These are phyloP conservation scores for Hypselothyrea guttata DNA, from an alignment of 2,888 invertebrate genomes.

Conservation along the genomic window DNA sequence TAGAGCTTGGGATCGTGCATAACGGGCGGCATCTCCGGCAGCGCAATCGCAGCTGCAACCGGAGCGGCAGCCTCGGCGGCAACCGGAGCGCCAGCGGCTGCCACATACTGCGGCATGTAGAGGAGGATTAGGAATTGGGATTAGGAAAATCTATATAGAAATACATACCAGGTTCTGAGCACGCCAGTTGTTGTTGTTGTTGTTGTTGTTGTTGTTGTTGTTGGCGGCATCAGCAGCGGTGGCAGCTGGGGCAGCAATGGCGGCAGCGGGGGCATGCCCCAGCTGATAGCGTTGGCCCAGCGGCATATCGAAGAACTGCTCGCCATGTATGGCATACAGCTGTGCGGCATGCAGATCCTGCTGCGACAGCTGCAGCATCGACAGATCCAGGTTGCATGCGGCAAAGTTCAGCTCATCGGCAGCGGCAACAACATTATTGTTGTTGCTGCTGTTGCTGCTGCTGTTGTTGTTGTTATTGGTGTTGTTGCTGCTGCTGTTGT, in stretches of 20 bases:
- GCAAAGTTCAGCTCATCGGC: too few species aligned
- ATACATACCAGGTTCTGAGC: neutral
- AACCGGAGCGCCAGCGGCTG: too few species aligned
- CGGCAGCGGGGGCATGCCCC: neutral
- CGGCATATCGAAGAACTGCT: constrained; percentile 47
- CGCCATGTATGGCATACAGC: constrained; percentile 49
- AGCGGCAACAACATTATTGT: constrained; percentile 14
- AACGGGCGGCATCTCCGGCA: constrained; percentile 17
- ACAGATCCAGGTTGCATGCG: constrained; percentile 4
- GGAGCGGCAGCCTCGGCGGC: too few species aligned
- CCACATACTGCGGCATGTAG: too few species aligned
- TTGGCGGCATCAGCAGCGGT: neutral
- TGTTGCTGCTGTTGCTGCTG: constrained; percentile 10
- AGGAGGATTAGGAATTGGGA: too few species aligned
- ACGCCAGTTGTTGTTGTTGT: neutral
- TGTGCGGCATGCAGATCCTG: constrained; percentile 35
- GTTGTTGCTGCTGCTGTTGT: constrained; percentile 2
- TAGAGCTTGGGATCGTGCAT: constrained; percentile 21
- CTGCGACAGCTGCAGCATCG: constrained; percentile 22
- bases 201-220: neutral
- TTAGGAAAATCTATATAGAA: too few species aligned
- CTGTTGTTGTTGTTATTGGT: neutral
- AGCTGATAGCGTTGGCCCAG: constrained; percentile 26
- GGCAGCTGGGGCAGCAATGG: neutral
- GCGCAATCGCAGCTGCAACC: too few species aligned